Conservation (phyloP, 2,113 vertebrate genomes). For the Asarcornis scutulata region DNA sequence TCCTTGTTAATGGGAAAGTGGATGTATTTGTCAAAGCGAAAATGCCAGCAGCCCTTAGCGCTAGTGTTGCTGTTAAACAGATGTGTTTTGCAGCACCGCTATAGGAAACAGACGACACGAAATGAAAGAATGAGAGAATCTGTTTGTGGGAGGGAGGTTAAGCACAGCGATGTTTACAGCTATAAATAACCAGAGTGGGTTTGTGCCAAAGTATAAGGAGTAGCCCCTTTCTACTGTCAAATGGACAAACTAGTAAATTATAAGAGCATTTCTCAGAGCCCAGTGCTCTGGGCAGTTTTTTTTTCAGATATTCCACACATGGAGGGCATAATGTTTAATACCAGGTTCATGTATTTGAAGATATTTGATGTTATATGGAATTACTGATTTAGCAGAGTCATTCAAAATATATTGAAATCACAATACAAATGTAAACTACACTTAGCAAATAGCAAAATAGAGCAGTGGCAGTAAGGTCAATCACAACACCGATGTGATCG, state of each 20-base stretch:
- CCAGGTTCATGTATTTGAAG: neutral
- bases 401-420: neutral
- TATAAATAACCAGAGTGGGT: neutral
- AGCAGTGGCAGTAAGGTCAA: neutral
- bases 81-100: neutral
- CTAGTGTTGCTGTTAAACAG: neutral
- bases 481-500: accelerated
- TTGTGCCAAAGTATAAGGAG: neutral
- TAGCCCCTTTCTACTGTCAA: neutral
- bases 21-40: neutral
- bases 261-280: neutral
- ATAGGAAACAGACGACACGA: neutral
- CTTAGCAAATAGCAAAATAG: neutral
- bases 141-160: neutral
- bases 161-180: neutral
- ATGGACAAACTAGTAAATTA: neutral
- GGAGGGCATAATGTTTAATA: neutral
- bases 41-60: neutral
- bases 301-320: neutral
- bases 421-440: neutral
- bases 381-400: neutral
- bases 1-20: neutral
- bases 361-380: accelerated
- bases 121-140: neutral
- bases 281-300: neutral